These are phyloP conservation scores for Tympanoctomys barrerae DNA, from an alignment of 2,797 vertebrate species.

Conservation along the genomic window DNA sequence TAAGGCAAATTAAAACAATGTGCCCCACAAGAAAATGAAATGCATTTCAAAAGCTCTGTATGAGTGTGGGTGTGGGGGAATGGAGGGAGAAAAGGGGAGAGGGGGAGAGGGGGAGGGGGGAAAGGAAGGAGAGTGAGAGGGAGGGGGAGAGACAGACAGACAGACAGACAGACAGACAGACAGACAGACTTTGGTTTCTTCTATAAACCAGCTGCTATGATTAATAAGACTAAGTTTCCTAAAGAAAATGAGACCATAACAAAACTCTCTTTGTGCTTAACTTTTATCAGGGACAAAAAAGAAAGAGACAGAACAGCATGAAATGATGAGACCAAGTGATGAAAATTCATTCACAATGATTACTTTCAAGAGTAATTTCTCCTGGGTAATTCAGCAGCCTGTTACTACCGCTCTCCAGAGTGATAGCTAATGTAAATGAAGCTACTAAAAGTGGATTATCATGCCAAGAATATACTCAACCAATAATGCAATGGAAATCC, in stretches of 20 bases:
- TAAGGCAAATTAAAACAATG: slow-evolving; percentile 51
- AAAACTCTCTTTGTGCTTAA: slow-evolving; percentile 56
- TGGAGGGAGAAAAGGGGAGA: not conserved
- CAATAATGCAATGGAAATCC: slow-evolving; percentile 70
- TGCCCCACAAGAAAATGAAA: slow-evolving; percentile 50
- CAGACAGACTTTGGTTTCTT: not conserved
- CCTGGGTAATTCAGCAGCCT: slow-evolving; percentile 64
- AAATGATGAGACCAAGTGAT: slow-evolving; percentile 76
- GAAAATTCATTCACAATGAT: slow-evolving; percentile 79
- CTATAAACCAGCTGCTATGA: slow-evolving; percentile 11
- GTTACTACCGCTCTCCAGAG: slow-evolving; percentile 36
- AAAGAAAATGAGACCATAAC: slow-evolving; percentile 72
- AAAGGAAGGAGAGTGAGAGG: not conserved
- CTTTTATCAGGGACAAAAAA: slow-evolving; percentile 55
- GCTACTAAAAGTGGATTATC: slow-evolving; percentile 53
- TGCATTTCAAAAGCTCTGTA: not conserved
- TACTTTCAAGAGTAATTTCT: slow-evolving; percentile 75
- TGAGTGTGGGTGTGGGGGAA: not conserved
- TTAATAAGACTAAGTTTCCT: slow-evolving; percentile 69
- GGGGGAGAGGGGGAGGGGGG: not conserved
- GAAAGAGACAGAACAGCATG: slow-evolving; percentile 64
- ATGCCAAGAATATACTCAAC: slow-evolving; percentile 62
- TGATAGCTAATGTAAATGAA: slow-evolving; percentile 71
- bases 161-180: not conserved
- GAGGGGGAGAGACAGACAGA: not conserved